Evolutionary conservation across 2,888 invertebrate genomes (phyloP).

Genomic region (Desoria tigrina): DNA sequence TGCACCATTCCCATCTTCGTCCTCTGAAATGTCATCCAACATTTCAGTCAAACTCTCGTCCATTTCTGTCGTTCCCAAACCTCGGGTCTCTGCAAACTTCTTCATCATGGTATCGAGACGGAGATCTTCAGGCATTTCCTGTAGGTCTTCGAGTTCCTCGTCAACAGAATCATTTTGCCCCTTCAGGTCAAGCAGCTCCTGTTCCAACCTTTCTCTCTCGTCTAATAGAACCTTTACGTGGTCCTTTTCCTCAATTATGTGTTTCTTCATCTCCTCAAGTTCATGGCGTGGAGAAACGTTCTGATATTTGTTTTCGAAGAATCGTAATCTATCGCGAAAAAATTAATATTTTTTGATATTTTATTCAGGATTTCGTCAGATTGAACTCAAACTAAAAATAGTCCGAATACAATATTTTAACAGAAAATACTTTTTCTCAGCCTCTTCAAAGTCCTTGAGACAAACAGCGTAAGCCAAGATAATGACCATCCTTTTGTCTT

Average conservation of each 20-base stretch:
- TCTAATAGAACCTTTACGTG: constrained; percentile 13
- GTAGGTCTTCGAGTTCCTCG: constrained; percentile 29
- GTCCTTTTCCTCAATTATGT: constrained; percentile 20
- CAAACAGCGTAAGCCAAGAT: constrained; percentile 34
- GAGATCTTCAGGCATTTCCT: constrained; percentile 23
- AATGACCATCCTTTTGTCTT: constrained; percentile 29
- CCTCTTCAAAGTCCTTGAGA: constrained; percentile 35
- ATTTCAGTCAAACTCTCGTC: too few species aligned
- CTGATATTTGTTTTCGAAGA: constrained; percentile 42
- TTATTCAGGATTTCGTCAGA: too few species aligned
- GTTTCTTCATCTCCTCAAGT: constrained; percentile 28
- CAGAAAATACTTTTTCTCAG: constrained; percentile 29
- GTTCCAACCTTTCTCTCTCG: constrained; percentile 16
- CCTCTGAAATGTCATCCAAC: too few species aligned
- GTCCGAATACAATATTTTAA: too few species aligned
- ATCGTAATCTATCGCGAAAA: constrained; percentile 24
- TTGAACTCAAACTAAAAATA: too few species aligned
- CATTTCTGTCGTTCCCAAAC: not conserved
- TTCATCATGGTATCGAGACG: constrained; percentile 21
- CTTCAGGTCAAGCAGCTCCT: constrained; percentile 15
- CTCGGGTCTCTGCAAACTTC: not conserved
- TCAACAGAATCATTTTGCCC: constrained; percentile 21
- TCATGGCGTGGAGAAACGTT: constrained; percentile 42
- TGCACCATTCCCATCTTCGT: too few species aligned
- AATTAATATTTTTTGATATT: not conserved